These are phyloP conservation scores for Caranx ignobilis DNA, from an alignment of 2,113 vertebrate genomes.

Conservation along the genomic window DNA sequence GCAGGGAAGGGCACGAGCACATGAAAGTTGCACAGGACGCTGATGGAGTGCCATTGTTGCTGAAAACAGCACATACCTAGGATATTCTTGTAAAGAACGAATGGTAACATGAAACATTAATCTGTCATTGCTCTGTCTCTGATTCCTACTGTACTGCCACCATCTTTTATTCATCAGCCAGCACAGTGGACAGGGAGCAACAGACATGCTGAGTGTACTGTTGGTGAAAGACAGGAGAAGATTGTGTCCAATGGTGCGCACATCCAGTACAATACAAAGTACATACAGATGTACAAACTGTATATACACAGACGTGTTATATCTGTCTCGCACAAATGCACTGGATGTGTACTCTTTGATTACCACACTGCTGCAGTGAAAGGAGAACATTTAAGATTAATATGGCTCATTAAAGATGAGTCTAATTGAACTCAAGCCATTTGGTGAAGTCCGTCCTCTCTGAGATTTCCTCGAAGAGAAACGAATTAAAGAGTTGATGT, in stretches of 20 bases:
- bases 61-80: slow-evolving; percentile 27
- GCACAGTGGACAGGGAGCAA: slow-evolving; percentile 19
- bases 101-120: slow-evolving; percentile 64
- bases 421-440: slow-evolving; percentile 12
- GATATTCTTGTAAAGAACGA: slow-evolving; percentile 50
- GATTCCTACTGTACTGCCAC: slow-evolving; percentile 61
- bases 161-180: slow-evolving; percentile 67
- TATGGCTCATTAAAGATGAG: slow-evolving; percentile 12
- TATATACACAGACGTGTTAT: background rate
- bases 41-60: slow-evolving; percentile 38
- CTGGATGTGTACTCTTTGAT: background rate
- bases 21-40: slow-evolving; percentile 42
- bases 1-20: slow-evolving; percentile 5
- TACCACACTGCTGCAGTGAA: background rate
- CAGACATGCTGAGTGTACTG: slow-evolving; percentile 42
- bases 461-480: slow-evolving; percentile 2
- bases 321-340: background rate
- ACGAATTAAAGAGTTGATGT: background rate
- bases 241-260: slow-evolving; percentile 5
- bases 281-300: background rate
- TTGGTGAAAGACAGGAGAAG: slow-evolving; percentile 20
- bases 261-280: background rate
- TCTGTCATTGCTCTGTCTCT: slow-evolving; percentile 62
- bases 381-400: slow-evolving; percentile 9
- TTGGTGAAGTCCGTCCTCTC: slow-evolving; percentile 6